These are phyloP conservation scores for Sicus ferrugineus DNA, from an alignment of 2,888 invertebrate species.

Conservation along the genomic window DNA sequence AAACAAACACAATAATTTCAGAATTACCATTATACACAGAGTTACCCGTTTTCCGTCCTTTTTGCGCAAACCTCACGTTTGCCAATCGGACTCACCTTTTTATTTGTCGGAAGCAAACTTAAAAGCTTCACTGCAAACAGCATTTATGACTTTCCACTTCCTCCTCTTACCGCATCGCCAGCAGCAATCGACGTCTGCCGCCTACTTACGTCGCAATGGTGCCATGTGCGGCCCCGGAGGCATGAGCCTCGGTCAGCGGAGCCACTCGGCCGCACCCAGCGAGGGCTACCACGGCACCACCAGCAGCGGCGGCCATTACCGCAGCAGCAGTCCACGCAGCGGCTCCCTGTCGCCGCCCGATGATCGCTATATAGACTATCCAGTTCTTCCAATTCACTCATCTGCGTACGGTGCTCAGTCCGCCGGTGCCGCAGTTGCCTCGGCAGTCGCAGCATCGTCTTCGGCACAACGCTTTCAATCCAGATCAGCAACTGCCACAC, in stretches of 20 bases:
- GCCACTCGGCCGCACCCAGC: conserved; percentile 85
- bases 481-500: conserved; percentile 89
- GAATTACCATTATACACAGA: too few relatives aligned
- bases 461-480: conserved; percentile 74
- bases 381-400: conserved; percentile 64
- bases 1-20: too few relatives aligned
- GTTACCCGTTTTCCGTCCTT: too few relatives aligned
- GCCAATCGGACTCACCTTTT: too few relatives aligned
- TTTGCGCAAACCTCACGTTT: too few relatives aligned
- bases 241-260: conserved; percentile 70
- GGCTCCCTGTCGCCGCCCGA: conserved; percentile 65
- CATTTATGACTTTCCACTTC: neutral
- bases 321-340: conserved; percentile 80
- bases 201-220: conserved; percentile 65
- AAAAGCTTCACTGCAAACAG: too few relatives aligned
- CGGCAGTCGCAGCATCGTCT: conserved; percentile 36
- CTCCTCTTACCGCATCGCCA: conserved; percentile 4
- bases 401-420: conserved; percentile 44
- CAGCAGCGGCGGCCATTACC: conserved; percentile 52
- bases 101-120: too few relatives aligned
- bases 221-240: conserved; percentile 62
- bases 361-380: conserved; percentile 64
- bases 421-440: conserved; percentile 21
- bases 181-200: conserved; percentile 23
- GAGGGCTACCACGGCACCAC: conserved; percentile 60